Conservation (phyloP, 2,113 vertebrate genomes). For the Proterorhinus semilunaris region DNA sequence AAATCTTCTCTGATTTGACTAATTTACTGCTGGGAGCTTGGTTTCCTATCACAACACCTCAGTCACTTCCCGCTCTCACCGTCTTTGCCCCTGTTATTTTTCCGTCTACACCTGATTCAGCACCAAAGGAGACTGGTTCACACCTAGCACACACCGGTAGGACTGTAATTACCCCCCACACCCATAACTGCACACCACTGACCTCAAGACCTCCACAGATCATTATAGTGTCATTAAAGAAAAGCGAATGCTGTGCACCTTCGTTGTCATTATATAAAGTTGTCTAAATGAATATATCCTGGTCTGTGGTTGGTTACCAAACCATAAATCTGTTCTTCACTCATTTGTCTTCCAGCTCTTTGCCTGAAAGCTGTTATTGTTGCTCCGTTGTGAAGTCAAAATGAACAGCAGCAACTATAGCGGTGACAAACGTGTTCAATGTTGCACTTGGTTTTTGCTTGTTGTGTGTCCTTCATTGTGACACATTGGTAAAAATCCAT, state of each 20-base stretch:
- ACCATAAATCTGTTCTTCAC: too few species aligned
- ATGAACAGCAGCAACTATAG: too few species aligned
- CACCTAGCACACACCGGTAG: neutral
- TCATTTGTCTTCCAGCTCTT: neutral
- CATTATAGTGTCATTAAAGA: neutral
- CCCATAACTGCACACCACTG: neutral
- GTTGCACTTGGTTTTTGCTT: too few species aligned
- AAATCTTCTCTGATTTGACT: neutral
- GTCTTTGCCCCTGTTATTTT: neutral
- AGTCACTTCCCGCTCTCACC: neutral
- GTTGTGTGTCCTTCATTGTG: too few species aligned
- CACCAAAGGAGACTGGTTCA: neutral
- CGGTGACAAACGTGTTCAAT: too few species aligned
- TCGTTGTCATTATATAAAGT: neutral
- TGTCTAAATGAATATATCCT: too few species aligned
- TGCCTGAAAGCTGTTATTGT: neutral
- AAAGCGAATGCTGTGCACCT: neutral
- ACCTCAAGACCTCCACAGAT: neutral
- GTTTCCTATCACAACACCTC: neutral
- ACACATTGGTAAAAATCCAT: too few species aligned
- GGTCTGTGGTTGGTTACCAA: too few species aligned
- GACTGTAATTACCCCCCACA: neutral
- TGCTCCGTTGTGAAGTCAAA: conserved; percentile 14
- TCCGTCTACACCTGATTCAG: neutral
- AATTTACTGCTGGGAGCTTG: neutral